Percentiles rank a stretch among this genome's conserved stretches.
Evolutionary conservation across 2,797 vertebrate genomes (phyloP).

Genomic region (Pipistrellus pipistrellus): DNA sequence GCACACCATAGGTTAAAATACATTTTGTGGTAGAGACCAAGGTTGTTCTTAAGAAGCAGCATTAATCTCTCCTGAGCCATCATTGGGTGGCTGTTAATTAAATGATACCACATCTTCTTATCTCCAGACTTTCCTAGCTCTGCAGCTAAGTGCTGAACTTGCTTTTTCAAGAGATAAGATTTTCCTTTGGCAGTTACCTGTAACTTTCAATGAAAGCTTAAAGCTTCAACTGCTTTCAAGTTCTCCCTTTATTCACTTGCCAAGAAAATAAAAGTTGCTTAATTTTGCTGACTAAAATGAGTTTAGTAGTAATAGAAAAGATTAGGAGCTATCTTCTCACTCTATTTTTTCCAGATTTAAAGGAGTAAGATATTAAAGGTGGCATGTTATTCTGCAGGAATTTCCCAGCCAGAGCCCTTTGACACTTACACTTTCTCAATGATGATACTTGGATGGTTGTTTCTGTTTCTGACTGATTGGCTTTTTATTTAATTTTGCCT

Average conservation of each 20-base stretch:
- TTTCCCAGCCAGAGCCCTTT: neutral
- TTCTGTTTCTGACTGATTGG: constrained; percentile 16
- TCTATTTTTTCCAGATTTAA: constrained; percentile 42
- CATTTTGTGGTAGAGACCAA: constrained; percentile 49
- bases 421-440: neutral
- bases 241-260: constrained; percentile 66
- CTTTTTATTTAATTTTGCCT: constrained; percentile 28
- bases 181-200: constrained; percentile 83
- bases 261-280: constrained; percentile 78
- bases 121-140: constrained; percentile 81
- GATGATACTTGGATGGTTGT: neutral
- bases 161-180: constrained; percentile 81
- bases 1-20: neutral
- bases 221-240: constrained; percentile 69
- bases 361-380: constrained; percentile 25
- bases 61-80: constrained; percentile 83
- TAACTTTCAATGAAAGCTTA: constrained; percentile 82
- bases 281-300: constrained; percentile 79
- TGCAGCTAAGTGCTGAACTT: constrained; percentile 79
- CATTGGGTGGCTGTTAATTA: constrained; percentile 84
- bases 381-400: neutral
- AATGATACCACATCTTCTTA: constrained; percentile 82
- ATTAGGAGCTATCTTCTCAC: constrained; percentile 71
- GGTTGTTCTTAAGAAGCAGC: constrained; percentile 67
- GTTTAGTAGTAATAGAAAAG: constrained; percentile 69